A percentile compares a stretch with the other conserved stretches of the same genome.
Evolutionary conservation across 2,797 vertebrate genomes (phyloP).

Genomic region (Chromis chromis): DNA sequence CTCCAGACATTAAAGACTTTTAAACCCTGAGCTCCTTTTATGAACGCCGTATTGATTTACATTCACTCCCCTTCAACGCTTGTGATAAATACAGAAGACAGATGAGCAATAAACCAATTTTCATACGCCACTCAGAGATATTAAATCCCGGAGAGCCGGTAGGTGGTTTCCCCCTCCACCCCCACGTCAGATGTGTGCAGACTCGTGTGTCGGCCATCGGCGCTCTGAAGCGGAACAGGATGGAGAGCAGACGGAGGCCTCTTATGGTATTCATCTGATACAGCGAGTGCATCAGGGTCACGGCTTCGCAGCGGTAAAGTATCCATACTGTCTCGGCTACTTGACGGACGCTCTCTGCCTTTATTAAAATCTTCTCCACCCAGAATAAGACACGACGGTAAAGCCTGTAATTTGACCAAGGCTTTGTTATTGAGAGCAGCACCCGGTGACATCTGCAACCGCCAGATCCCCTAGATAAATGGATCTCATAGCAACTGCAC

Average conservation of each 20-base stretch:
- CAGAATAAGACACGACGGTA: conserved; percentile 4
- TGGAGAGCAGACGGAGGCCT: conserved; percentile 24
- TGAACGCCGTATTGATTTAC: neutral
- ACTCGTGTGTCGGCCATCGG: conserved; percentile 54
- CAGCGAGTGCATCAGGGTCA: conserved; percentile 6
- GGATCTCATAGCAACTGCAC: conserved; percentile 86
- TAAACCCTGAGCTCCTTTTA: neutral
- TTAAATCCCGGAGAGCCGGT: conserved; percentile 37
- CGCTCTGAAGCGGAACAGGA: conserved; percentile 28
- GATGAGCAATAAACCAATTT: conserved; percentile 53
- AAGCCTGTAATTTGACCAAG: conserved; percentile 67
- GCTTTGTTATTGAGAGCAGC: conserved; percentile 68
- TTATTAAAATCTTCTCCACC: conserved; percentile 8
- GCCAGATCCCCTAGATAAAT: conserved; percentile 82
- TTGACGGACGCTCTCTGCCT: neutral
- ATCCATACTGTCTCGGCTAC: neutral
- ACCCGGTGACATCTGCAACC: conserved; percentile 77
- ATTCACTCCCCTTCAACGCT: neutral
- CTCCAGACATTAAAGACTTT: neutral
- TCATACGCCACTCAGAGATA: conserved; percentile 30
- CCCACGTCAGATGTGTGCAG: conserved; percentile 61
- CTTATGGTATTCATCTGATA: conserved; percentile 41
- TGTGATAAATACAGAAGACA: conserved; percentile 31
- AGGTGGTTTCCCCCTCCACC: conserved; percentile 51
- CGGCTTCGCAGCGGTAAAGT: neutral